Conservation (phyloP, 30 jellyfish, hydroid and myxozoan genomes). For the Nemopilema nomurai region DNA sequence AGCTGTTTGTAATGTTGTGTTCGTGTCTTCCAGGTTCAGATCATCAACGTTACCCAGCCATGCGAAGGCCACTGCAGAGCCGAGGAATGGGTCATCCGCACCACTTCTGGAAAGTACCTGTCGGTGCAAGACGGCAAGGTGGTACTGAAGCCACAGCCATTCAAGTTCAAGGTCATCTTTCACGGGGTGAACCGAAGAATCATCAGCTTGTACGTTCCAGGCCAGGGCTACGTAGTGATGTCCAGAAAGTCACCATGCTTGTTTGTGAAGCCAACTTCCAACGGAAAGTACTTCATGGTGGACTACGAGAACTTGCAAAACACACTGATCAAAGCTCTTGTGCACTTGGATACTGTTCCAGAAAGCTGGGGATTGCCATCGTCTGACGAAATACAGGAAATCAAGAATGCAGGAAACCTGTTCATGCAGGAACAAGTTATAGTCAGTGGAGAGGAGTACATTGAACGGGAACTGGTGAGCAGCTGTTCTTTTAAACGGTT, state of each 20-base stretch:
- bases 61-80: constrained; percentile 55
- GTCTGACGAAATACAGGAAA: constrained; percentile 13
- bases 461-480: constrained; percentile 45
- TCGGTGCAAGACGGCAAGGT: constrained; percentile 25
- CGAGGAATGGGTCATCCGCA: constrained; percentile 48
- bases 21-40: constrained; percentile 11
- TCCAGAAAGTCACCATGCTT: constrained; percentile 47
- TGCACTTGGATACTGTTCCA: constrained; percentile 30
- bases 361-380: constrained; percentile 44
- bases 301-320: constrained; percentile 25
- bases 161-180: constrained; percentile 51
- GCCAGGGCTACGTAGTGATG: constrained; percentile 50
- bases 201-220: constrained; percentile 58
- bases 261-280: constrained; percentile 6
- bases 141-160: constrained; percentile 44
- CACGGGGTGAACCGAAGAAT: constrained; percentile 48
- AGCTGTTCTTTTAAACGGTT: not conserved
- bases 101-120: constrained; percentile 43
- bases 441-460: constrained; percentile 27
- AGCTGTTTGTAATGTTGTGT: not conserved
- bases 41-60: constrained; percentile 57
- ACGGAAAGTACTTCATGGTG: constrained; percentile 39
- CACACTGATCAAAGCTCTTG: constrained; percentile 45
- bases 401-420: constrained; percentile 23
- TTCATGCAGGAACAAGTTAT: constrained; percentile 44